A percentile compares a stretch with the other conserved stretches of the same genome.
Conservation (phyloP, 2,113 vertebrate species). For the Amblyopsis rosae region DNA sequence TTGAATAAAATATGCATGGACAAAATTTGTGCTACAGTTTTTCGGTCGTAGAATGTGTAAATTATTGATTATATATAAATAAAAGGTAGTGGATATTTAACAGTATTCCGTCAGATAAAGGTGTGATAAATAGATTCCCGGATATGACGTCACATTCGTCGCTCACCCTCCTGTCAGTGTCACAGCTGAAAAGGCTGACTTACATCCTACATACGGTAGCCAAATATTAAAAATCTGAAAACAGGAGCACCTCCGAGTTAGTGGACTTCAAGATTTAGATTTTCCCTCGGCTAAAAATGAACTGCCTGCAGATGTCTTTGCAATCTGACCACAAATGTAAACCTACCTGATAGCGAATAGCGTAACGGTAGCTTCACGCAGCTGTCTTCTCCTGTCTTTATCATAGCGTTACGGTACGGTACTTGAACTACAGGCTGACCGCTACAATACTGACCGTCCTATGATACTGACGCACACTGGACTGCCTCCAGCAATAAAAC, state of each 20-base stretch:
- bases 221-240: too few relatives aligned
- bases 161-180: too few relatives aligned
- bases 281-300: constrained; percentile 8
- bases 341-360: constrained; percentile 11
- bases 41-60: background rate
- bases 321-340: constrained; percentile 20
- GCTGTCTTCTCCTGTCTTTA: constrained; percentile 22
- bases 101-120: background rate
- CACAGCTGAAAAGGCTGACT: too few relatives aligned
- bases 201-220: too few relatives aligned
- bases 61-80: too few relatives aligned
- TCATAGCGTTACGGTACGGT: too few relatives aligned
- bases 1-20: constrained; percentile 91
- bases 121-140: too few relatives aligned
- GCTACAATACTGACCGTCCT: constrained; percentile 13
- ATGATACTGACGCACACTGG: constrained; percentile 33
- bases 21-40: constrained; percentile 52
- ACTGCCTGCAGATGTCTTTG: constrained; percentile 1
- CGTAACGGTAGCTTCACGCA: constrained; percentile 43
- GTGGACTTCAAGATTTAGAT: constrained; percentile 8
- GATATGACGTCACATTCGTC: background rate
- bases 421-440: constrained; percentile 25
- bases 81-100: background rate
- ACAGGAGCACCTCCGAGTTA: background rate
- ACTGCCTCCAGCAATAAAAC: constrained; percentile 1